Evolutionary conservation across 2,888 invertebrate genomes (phyloP), one percentile per base, ranked within the genome.

Genomic region (Lepeophtheirus nordmannii): DNA sequence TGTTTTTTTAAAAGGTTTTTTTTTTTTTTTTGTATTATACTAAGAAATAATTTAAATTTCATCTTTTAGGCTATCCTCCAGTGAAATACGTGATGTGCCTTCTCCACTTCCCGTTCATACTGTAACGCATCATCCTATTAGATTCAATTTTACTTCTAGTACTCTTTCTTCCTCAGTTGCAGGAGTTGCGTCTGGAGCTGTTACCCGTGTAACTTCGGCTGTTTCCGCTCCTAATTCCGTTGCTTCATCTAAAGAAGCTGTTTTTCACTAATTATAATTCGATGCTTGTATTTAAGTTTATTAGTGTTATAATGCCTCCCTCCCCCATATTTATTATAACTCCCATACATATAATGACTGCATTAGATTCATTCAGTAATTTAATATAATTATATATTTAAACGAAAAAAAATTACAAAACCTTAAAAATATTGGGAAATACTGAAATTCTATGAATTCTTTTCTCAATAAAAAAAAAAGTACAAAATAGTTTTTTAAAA

Each of bases 401-500:
- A 14, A 46, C 53, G 17, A 14, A 46, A 46, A 46, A 46, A 14
- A 46, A n/a, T 46, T n/a, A 46, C 14, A 46, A 46, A 46, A 46
- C n/a, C 17, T n/a, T 46, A 46, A 46, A 46, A 46, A 46, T 17
- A n/a, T 46, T 17, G 17, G 17, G 17, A 46, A 46, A 46, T 46
- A 46, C 8, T 2, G 5, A 17, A 17, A 46, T 46, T 30, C 30
- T 7, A 30, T 30, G 30, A 30, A 30, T 30, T 30, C 30, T 30
- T 46, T 46, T 46, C 53, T 46, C 53, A 46, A 46, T 46, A 46
- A 14, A 46, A 46, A 46, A 46, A 46, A 46, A 46, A 46, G 53
- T 46, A 46, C 53, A 46, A 46, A 46, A 46, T 46, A 46, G 53
- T 46, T 46, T 46, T 46, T 46, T 5, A 46, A 46, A 46, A 14